Conservation (phyloP, 1,140 invertebrate genomes). For the Cotesia typhae region DNA sequence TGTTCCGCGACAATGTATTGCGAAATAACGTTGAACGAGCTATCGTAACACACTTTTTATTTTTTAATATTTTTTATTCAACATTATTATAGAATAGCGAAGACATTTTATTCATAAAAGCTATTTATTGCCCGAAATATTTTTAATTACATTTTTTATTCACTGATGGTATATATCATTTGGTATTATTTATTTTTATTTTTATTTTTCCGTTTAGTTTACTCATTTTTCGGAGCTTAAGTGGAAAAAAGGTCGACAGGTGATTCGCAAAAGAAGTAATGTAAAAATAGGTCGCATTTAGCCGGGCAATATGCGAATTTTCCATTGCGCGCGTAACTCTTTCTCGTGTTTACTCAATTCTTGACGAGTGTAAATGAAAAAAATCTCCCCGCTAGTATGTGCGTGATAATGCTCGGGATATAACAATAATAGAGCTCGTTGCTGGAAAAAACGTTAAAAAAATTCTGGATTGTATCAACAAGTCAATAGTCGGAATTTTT, state of each 20-base stretch:
- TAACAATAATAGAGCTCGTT: conserved; percentile 6
- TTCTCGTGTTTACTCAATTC: conserved; percentile 24
- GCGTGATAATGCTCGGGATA: background rate
- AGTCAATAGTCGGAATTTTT: too few species aligned
- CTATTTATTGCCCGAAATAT: too few species aligned
- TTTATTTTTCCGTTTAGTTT: background rate
- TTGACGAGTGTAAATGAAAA: conserved; percentile 36
- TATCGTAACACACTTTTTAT: too few species aligned
- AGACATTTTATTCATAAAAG: too few species aligned
- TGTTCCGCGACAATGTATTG: background rate
- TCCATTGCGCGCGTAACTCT: conserved; percentile 10
- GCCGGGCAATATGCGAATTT: conserved; percentile 35
- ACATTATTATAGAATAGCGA: too few species aligned
- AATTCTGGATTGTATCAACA: too few species aligned
- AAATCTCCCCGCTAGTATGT: background rate
- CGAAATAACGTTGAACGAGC: conserved; percentile 4
- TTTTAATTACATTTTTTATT: background rate
- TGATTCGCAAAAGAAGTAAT: conserved; percentile 1
- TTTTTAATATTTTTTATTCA: too few species aligned
- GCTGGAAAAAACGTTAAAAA: background rate
- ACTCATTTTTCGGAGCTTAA: conserved; percentile 15
- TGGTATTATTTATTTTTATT: background rate
- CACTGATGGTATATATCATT: background rate
- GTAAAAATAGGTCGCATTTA: conserved; percentile 30
- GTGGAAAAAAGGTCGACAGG: background rate